A percentile compares a stretch with the other conserved stretches of the same genome.
Evolutionary conservation across 2,113 vertebrate species (phyloP).

Genomic region (Zootoca vivipara): DNA sequence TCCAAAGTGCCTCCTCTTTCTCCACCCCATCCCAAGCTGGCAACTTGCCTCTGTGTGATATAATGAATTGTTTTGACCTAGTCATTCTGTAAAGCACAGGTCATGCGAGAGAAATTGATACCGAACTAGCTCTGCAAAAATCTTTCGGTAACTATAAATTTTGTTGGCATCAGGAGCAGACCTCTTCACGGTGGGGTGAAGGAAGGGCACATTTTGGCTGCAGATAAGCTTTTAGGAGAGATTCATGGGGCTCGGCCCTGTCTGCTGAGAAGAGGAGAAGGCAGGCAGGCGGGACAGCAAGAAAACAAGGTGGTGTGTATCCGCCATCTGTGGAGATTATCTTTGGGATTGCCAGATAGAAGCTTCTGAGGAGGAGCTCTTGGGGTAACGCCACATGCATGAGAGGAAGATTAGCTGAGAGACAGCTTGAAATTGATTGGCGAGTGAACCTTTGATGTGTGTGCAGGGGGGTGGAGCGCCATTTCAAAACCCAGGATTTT

Average conservation of each 20-base stretch:
- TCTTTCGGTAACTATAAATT: not conserved
- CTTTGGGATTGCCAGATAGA: not conserved
- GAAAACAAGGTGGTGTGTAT: not conserved
- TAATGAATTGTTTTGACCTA: slow-evolving; percentile 10
- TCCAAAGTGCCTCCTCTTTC: not conserved
- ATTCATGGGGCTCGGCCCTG: not conserved
- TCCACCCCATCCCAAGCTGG: slow-evolving; percentile 24
- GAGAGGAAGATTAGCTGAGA: not conserved
- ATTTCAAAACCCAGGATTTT: not conserved
- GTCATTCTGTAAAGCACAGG: slow-evolving; percentile 20
- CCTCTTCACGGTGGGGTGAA: not conserved
- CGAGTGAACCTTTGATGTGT: not conserved
- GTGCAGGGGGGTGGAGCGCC: too few relatives aligned
- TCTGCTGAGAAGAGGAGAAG: not conserved
- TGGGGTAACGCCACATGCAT: too few relatives aligned
- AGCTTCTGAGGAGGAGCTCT: not conserved
- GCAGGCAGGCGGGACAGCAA: not conserved
- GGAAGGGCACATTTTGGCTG: not conserved
- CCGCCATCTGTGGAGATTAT: not conserved
- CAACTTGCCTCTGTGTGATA: slow-evolving; percentile 19
- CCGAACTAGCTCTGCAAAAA: slow-evolving; percentile 23
- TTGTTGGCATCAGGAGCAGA: not conserved
- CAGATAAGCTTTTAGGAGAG: slow-evolving; percentile 3
- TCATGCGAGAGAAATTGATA: slow-evolving; percentile 21
- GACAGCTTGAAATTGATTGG: not conserved